These are phyloP conservation scores for Chesias legatella DNA, from an alignment of 2,888 invertebrate species.

Conservation along the genomic window DNA sequence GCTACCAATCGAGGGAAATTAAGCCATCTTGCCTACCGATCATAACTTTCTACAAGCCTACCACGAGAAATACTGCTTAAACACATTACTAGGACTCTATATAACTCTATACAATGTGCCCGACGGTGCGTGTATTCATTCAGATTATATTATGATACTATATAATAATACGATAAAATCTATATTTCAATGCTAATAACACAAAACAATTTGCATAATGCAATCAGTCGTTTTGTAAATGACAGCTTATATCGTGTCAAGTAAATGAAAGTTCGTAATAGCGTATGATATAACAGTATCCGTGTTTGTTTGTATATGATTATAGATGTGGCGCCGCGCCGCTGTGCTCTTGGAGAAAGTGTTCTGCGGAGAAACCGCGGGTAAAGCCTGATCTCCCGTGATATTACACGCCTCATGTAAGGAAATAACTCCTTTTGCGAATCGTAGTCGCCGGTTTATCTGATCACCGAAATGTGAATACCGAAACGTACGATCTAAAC, in stretches of 20 bases:
- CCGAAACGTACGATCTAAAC: conserved; percentile 3
- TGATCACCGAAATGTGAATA: conserved; percentile 20
- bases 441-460: conserved; percentile 13
- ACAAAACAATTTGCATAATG: not conserved
- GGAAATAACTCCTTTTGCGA: conserved; percentile 35
- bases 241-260: conserved; percentile 39
- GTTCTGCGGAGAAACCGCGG: conserved; percentile 55
- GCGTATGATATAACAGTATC: conserved; percentile 59
- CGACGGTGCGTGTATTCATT: too few species aligned
- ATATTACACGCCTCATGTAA: conserved; percentile 33
- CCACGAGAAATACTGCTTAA: conserved; percentile 1
- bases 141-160: too few species aligned
- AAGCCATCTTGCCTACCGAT: not conserved
- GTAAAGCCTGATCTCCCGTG: conserved; percentile 42
- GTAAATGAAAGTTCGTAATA: conserved; percentile 49
- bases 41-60: conserved; percentile 7
- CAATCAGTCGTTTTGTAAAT: conserved; percentile 13
- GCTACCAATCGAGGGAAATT: conserved; percentile 7
- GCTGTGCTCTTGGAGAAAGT: conserved; percentile 72
- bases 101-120: too few species aligned
- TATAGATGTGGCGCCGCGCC: conserved; percentile 46
- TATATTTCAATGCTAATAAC: not conserved
- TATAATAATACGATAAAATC: not conserved
- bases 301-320: conserved; percentile 49
- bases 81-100: too few species aligned